Conservation (phyloP, 2,113 vertebrate species). For the Cebus imitator region DNA sequence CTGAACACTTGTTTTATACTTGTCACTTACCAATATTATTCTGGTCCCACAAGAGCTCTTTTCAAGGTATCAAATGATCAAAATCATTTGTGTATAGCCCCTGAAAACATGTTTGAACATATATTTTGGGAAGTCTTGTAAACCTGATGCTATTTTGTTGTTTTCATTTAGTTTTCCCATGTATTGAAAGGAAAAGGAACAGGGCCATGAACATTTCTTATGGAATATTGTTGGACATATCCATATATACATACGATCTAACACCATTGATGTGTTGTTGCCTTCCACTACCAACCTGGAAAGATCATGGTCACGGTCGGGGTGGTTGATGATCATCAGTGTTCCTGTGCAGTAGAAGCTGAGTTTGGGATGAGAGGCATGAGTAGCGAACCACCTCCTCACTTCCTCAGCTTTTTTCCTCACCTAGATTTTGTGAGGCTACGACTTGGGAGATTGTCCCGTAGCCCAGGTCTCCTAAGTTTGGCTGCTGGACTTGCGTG, state of each 20-base stretch:
- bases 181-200: background rate
- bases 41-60: background rate
- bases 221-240: too few species aligned
- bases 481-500: background rate
- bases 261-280: background rate
- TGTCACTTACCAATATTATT: background rate
- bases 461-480: rapidly evolving
- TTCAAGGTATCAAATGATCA: background rate
- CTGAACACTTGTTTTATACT: background rate
- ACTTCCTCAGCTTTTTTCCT: background rate
- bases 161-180: background rate
- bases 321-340: background rate
- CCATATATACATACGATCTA: background rate
- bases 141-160: background rate
- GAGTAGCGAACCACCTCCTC: too few species aligned
- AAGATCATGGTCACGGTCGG: background rate
- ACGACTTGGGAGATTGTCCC: background rate
- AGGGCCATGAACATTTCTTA: background rate
- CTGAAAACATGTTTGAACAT: background rate
- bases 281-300: background rate
- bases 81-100: background rate
- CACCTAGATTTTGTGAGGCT: background rate
- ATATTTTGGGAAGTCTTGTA: background rate
- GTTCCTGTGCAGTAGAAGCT: background rate
- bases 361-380: background rate